phyloP scores from a whole-genome alignment of 2,113 vertebrate species.

The Myotis lucifugus region DNA sequence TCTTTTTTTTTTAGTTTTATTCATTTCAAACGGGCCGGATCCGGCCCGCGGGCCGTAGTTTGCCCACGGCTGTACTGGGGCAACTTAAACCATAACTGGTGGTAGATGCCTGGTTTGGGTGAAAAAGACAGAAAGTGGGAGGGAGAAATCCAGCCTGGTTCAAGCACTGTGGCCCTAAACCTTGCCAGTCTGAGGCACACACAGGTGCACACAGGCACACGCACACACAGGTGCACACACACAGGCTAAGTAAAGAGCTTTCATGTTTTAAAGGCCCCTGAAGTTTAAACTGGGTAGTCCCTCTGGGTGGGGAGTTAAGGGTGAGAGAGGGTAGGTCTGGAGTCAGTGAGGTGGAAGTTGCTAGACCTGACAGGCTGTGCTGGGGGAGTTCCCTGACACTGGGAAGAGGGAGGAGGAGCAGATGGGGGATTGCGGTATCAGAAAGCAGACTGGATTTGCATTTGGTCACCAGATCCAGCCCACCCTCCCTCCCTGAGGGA shows the following conservation, averaged over 20 bases:
- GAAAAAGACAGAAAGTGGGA: constrained; percentile 46
- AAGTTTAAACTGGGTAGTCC: neutral
- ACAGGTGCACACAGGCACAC: neutral
- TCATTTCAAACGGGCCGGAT: too few relatives aligned
- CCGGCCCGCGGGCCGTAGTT: too few relatives aligned
- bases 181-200: too few relatives aligned
- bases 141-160: neutral
- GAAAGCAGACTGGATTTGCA: neutral
- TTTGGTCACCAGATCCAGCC: neutral
- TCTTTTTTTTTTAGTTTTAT: too few relatives aligned
- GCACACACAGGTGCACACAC: neutral
- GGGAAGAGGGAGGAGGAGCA: neutral
- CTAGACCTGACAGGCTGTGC: neutral
- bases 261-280: neutral
- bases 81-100: neutral
- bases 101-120: neutral
- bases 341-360: neutral
- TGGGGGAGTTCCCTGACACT: neutral
- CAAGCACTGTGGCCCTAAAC: neutral
- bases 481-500: neutral
- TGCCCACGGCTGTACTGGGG: neutral
- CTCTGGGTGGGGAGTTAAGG: neutral
- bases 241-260: neutral
- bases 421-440: neutral
- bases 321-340: neutral